Evolutionary conservation across 1,140 invertebrate species (phyloP).

Genomic region (Hormaphis cornu): DNA sequence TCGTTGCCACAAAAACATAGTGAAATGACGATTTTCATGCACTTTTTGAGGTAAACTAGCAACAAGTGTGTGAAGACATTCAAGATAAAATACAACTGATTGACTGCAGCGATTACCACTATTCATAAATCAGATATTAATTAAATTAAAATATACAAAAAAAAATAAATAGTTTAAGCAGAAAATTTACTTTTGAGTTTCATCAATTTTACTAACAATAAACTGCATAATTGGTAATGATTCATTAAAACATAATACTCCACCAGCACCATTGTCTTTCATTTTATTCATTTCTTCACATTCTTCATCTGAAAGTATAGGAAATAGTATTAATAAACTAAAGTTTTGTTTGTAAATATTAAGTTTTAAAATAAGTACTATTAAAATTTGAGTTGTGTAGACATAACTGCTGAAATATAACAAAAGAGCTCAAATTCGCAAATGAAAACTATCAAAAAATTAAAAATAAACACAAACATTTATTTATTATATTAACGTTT

Average conservation of each 20-base stretch:
- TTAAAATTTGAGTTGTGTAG: too few species aligned
- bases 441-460: too few species aligned
- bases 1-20: conserved; percentile 81
- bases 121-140: not conserved
- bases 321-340: not conserved
- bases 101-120: conserved; percentile 45
- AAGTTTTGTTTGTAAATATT: not conserved
- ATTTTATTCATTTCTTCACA: conserved; percentile 59
- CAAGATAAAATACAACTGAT: conserved; percentile 65
- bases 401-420: too few species aligned
- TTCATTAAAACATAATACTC: conserved; percentile 80
- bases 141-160: conserved; percentile 37
- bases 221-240: conserved; percentile 81
- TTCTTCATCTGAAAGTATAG: conserved; percentile 56
- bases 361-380: too few species aligned
- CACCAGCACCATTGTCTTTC: conserved; percentile 52
- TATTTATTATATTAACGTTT: too few species aligned
- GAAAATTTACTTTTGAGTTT: conserved; percentile 59
- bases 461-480: too few species aligned
- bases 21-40: conserved; percentile 70
- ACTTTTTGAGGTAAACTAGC: conserved; percentile 70
- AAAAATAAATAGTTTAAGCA: conserved; percentile 16
- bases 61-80: conserved; percentile 75
- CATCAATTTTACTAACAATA: conserved; percentile 72
- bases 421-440: too few species aligned